phyloP scores from a whole-genome alignment of 2,113 vertebrate species.

The Atrichornis clamosus region DNA sequence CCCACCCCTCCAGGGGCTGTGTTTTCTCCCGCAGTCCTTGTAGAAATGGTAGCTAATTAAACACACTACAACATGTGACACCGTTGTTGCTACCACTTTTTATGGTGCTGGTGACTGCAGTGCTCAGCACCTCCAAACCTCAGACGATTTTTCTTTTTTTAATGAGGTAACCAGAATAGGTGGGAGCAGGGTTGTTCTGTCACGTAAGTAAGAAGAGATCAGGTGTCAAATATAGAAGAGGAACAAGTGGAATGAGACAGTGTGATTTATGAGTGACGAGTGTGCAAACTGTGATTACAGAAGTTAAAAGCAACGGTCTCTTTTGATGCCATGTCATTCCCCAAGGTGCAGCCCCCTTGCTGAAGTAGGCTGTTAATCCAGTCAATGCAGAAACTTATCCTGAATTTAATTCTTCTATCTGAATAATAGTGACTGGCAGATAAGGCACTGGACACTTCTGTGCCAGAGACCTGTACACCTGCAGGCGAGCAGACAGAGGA shows the following conservation, averaged over 20 bases:
- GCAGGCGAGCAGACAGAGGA: rapidly evolving
- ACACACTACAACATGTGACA: background rate
- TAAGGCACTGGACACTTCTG: background rate
- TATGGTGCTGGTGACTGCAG: background rate
- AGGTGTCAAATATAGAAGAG: background rate
- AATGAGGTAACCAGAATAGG: background rate
- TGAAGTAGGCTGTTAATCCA: background rate
- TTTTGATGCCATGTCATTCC: background rate
- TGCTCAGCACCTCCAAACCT: background rate
- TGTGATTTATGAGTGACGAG: slow-evolving; percentile 27
- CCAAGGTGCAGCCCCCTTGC: background rate
- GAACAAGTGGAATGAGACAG: background rate
- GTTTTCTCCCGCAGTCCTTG: background rate
- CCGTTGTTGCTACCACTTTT: background rate
- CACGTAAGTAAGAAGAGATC: background rate
- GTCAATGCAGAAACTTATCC: background rate
- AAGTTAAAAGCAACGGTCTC: background rate
- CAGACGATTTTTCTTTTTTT: background rate
- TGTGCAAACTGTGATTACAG: slow-evolving; percentile 19
- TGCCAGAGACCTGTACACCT: background rate
- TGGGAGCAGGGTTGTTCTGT: background rate
- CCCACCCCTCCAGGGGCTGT: background rate
- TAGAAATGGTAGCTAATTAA: background rate
- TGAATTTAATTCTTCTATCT: background rate
- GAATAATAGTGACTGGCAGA: background rate